phyloP scores from a whole-genome alignment of 2,797 vertebrate genomes.

The Phylloscopus collybita region DNA sequence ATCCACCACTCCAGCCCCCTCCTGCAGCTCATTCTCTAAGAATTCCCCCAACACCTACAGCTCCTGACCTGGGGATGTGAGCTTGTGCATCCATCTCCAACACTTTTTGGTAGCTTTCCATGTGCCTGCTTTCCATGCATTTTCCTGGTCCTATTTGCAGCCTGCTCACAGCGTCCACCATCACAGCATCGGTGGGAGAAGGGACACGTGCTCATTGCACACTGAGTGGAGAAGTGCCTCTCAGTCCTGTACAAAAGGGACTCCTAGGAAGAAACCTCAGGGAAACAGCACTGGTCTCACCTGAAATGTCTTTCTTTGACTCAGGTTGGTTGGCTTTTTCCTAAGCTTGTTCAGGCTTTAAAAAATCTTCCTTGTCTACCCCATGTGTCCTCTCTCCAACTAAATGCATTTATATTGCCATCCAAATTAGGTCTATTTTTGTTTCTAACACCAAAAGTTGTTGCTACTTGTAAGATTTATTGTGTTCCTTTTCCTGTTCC shows the following conservation, averaged over 20 bases:
- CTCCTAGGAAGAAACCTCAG: neutral
- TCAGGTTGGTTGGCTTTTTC: neutral
- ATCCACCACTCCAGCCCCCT: neutral
- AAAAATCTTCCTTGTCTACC: neutral
- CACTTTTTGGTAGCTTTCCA: neutral
- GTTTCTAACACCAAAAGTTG: neutral
- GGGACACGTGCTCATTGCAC: neutral
- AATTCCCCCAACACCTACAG: neutral
- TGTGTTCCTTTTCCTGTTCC: conserved; percentile 39
- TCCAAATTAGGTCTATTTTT: neutral
- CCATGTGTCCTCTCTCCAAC: neutral
- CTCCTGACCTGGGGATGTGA: neutral
- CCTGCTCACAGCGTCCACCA: too few relatives aligned
- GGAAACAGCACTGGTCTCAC: neutral
- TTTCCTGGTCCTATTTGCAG: neutral
- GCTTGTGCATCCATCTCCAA: neutral
- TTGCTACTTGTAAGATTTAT: neutral
- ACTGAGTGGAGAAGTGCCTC: neutral
- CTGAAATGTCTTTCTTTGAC: neutral
- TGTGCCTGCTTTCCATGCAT: neutral
- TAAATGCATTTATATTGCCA: neutral
- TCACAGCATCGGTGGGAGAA: fast-evolving
- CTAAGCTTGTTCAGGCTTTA: neutral
- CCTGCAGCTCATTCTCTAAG: neutral
- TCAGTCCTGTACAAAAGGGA: neutral